Evolutionary conservation across 1,140 invertebrate species (phyloP), one percentile per base, ranked within the genome.

Genomic region (Orchestia grillus): DNA sequence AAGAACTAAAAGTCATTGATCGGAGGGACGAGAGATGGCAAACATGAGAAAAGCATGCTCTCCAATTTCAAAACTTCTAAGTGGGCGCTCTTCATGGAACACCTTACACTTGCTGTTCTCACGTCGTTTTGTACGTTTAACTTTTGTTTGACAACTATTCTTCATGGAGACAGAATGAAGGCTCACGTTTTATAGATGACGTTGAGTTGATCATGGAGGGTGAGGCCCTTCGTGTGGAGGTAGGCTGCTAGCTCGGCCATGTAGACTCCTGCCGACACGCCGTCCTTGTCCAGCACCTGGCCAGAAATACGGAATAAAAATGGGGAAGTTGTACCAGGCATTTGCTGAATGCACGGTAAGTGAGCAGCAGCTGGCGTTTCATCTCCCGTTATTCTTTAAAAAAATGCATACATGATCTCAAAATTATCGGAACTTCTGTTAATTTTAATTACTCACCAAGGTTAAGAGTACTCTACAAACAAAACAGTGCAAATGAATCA

Each of bases 251-350:
- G 97, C 97, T 99, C 98, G 3, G 98, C 98, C 47, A 98, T 97
- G 45, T 98, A 98, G 11, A 98, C 98, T 0, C 98, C 98, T 0
- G 99, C 99, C 88, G 98, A 98, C 28, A 99, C 98, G 0, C 99
- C 99, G 98, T 99, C 99, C 97, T 99, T 99, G 97, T 99, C 99
- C 3, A 99, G 97, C 0, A 99, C 98, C 96, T 97, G 92, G 28
- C n/a, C 57, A 87, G 6, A 57, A 92, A 94, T 36, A 45, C 47
- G 36, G 44, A 53, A 53, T 53, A 53, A 53, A 19, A 53, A 47
- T 4, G 23, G 6, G 44, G 6, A 91, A 91, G 8, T 36, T 40
- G 11, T 28, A 40, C 23, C 62, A 94, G 28, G 91, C 91, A 11
- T 44, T n/a, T 28, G 1, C 11, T 94, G 44, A 15, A n/a, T 44